Evolutionary conservation across 2,113 vertebrate genomes (phyloP).

Genomic region (Nettapus auritus): DNA sequence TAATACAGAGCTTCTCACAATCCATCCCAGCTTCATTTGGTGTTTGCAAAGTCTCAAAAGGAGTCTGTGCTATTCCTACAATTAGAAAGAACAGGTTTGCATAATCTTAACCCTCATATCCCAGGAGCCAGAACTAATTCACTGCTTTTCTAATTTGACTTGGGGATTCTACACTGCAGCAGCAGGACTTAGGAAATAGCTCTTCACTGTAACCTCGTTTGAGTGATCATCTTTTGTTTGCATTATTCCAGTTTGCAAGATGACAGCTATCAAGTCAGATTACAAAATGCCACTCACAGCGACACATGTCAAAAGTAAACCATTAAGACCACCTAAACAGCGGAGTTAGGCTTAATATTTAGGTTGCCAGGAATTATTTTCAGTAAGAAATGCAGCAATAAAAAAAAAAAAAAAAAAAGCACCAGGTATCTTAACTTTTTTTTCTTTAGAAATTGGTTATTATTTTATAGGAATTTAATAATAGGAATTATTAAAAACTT

Average conservation of each 20-base stretch:
- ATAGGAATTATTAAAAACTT: neutral
- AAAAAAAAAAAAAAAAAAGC: neutral
- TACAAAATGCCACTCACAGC: conserved; percentile 50
- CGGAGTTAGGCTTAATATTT: neutral
- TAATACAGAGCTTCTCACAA: neutral
- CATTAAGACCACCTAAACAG: neutral
- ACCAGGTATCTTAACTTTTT: neutral
- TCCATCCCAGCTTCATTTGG: neutral
- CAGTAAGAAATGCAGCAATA: neutral
- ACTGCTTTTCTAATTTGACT: conserved; percentile 39
- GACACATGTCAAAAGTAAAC: conserved; percentile 58
- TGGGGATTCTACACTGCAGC: neutral
- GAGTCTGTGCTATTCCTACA: neutral
- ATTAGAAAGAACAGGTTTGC: neutral
- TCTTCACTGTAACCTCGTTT: conserved; percentile 51
- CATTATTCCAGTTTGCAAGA: conserved; percentile 50
- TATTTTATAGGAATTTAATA: neutral
- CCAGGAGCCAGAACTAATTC: conserved; percentile 48
- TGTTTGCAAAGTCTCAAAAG: neutral
- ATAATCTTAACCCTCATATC: conserved; percentile 24
- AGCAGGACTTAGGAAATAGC: conserved; percentile 18
- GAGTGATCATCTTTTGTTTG: conserved; percentile 59
- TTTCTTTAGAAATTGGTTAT: neutral
- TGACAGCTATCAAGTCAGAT: conserved; percentile 75
- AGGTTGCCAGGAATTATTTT: neutral